phyloP scores from a whole-genome alignment of 2,888 invertebrate genomes.

The Myopa testacea region DNA sequence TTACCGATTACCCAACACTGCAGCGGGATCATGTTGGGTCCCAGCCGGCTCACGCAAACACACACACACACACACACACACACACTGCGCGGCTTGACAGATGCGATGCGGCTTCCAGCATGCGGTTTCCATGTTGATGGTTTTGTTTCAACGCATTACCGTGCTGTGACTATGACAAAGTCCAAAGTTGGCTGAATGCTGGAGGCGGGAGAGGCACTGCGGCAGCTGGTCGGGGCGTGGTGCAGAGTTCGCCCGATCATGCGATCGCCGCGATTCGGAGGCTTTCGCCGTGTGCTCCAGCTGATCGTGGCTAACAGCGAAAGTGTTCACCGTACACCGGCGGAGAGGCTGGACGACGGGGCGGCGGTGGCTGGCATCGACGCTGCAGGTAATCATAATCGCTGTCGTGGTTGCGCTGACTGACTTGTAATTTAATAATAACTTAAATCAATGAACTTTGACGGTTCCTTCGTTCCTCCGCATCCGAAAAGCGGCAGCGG shows the following conservation, averaged over 20 bases:
- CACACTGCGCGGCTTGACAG: neutral
- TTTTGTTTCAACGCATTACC: neutral
- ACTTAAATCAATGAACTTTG: conserved; percentile 36
- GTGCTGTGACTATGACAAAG: neutral
- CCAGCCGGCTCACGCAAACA: neutral
- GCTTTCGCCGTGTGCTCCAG: neutral
- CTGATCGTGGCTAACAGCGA: conserved; percentile 13
- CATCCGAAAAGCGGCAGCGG: neutral
- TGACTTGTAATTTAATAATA: conserved; percentile 33
- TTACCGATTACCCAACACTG: conserved; percentile 3
- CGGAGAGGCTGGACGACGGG: neutral
- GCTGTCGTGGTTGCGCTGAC: conserved; percentile 12
- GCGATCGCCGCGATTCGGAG: neutral
- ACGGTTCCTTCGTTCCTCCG: neutral
- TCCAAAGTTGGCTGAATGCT: neutral
- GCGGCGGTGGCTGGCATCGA: neutral
- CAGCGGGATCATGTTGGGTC: neutral
- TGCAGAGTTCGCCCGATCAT: neutral
- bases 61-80: neutral
- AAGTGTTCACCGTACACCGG: conserved; percentile 11
- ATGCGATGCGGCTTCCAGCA: conserved; percentile 5
- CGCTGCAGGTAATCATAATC: neutral
- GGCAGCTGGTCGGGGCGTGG: neutral
- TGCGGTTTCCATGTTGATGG: conserved; percentile 14
- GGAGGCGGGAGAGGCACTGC: neutral